These are phyloP conservation scores for Hirtodrosophila histrioides DNA, from an alignment of 2,888 invertebrate genomes.

Conservation along the genomic window DNA sequence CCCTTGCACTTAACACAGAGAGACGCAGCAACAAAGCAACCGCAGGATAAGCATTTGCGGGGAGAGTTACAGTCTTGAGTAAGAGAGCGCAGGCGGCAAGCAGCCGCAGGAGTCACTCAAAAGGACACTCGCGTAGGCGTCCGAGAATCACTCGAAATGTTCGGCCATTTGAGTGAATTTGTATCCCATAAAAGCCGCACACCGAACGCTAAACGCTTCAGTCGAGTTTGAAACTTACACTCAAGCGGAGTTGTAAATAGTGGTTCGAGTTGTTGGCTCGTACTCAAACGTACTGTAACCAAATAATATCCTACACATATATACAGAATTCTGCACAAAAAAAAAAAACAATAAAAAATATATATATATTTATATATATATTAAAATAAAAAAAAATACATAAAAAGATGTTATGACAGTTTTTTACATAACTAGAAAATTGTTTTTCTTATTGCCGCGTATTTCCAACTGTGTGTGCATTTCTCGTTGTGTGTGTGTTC, in stretches of 20 bases:
- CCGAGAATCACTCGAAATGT: conserved; percentile 39
- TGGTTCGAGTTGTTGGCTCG: conserved; percentile 83
- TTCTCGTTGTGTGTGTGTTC: conserved; percentile 16
- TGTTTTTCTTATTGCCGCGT: conserved; percentile 28
- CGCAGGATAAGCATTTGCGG: conserved; percentile 10
- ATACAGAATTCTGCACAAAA: conserved; percentile 21
- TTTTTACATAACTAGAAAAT: conserved; percentile 27
- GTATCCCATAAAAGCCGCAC: conserved; percentile 69
- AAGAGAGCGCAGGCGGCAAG: conserved; percentile 13
- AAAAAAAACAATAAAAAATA: conserved; percentile 1
- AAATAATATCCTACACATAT: conserved; percentile 32
- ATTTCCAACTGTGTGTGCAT: conserved; percentile 23
- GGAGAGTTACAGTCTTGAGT: conserved; percentile 12
- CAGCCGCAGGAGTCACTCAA: neutral
- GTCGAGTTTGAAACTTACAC: conserved; percentile 85
- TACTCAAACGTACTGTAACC: conserved; percentile 84
- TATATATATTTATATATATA: too few species aligned
- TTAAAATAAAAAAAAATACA: conserved; percentile 6
- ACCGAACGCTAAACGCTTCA: conserved; percentile 79
- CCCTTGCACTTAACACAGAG: conserved; percentile 25
- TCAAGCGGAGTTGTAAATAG: conserved; percentile 83
- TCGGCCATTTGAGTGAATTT: conserved; percentile 39
- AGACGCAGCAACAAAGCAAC: neutral
- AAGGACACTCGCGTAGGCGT: conserved; percentile 53
- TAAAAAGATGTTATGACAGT: conserved; percentile 15